Percentiles rank a stretch among this genome's conserved stretches.
These are phyloP conservation scores for Pheosia gnoma DNA, from an alignment of 2,888 invertebrate species.

Conservation along the genomic window DNA sequence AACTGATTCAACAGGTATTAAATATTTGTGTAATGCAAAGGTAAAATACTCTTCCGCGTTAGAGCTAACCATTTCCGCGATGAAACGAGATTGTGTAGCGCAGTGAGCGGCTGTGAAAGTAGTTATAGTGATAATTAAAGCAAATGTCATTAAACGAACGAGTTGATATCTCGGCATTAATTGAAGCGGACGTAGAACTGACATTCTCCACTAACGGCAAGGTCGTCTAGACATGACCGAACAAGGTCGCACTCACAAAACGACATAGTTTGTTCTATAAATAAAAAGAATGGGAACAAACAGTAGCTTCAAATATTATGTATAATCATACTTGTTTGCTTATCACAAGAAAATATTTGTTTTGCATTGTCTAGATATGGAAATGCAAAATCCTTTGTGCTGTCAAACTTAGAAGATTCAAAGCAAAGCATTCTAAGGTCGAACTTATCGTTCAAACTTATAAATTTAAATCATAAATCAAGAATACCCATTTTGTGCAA, in stretches of 20 bases:
- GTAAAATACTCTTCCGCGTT: slow-evolving; percentile 51
- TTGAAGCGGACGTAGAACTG: slow-evolving; percentile 56
- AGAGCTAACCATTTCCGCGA: slow-evolving; percentile 52
- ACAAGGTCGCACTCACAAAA: slow-evolving; percentile 58
- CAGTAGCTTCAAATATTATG: slow-evolving; percentile 21
- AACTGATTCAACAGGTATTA: slow-evolving; percentile 16
- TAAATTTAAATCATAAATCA: slow-evolving; percentile 8
- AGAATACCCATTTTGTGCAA: slow-evolving; percentile 14
- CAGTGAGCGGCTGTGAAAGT: slow-evolving; percentile 53
- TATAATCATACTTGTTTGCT: slow-evolving; percentile 17
- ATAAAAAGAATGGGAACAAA: slow-evolving; percentile 32
- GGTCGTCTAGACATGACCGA: slow-evolving; percentile 63
- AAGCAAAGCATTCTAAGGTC: background rate
- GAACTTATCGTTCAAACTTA: background rate
- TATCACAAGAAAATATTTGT: slow-evolving; percentile 6
- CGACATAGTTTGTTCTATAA: slow-evolving; percentile 34
- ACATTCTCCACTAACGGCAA: slow-evolving; percentile 61
- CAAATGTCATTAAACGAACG: slow-evolving; percentile 53
- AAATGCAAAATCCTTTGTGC: slow-evolving; percentile 15
- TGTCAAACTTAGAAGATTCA: slow-evolving; percentile 15
- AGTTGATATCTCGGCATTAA: slow-evolving; percentile 46
- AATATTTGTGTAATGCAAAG: slow-evolving; percentile 28
- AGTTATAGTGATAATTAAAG: slow-evolving; percentile 35
- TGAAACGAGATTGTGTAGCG: slow-evolving; percentile 42
- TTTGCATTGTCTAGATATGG: slow-evolving; percentile 14